Evolutionary conservation across 2,113 vertebrate species (phyloP), one percentile per base, ranked within the genome.

Genomic region (Tragelaphus imberbis): DNA sequence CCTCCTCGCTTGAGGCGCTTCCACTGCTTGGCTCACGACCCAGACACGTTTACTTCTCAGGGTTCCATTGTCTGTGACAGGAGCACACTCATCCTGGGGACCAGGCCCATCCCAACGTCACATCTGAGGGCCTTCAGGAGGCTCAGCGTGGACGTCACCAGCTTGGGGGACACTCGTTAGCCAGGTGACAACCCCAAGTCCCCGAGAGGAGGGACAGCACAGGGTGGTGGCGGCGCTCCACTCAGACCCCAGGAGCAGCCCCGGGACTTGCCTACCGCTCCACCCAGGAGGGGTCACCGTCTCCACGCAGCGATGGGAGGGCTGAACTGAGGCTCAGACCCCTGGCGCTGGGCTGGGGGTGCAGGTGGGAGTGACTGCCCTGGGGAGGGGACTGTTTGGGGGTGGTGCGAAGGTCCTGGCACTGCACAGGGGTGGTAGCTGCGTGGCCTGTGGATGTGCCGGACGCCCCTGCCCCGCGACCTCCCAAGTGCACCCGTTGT

Each of bases 401-500:
- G 63, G 25, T 25, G 80, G 55, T 3, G 10, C 30, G 12, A 2
- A 33, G 28, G 77, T 21, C 25, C 15, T 14, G 1, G 55, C 25
- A 7, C 21, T 2, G 10, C 27, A 21, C 0, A 3, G 40, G 16
- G n/a, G 27, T 8, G 33, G 51, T 6, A 30, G 58, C 12, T 16
- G 25, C 6, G 2, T 14, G 21, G 8, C 68, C 3, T 2, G n/a
- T 5, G 11, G 7, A 16, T 1, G 4, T 21, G 40, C 84, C 14
- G 1, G 33, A 30, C 1, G 23, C 36, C 53, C 13, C 30, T 1
- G 44, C 21, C 7, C 12, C 0, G 11, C 1, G 7, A 13, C 0
- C 40, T 59, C 81, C 4, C 19, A 44, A 28, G 17, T 8, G 27
- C 7, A n/a, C 17, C 2, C 11, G 5, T n/a, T n/a, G 15, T 40